A percentile compares a stretch with the other conserved stretches of the same genome.
These are phyloP conservation scores for Irena cyanogastra DNA, from an alignment of 2,113 vertebrate species.

Conservation along the genomic window DNA sequence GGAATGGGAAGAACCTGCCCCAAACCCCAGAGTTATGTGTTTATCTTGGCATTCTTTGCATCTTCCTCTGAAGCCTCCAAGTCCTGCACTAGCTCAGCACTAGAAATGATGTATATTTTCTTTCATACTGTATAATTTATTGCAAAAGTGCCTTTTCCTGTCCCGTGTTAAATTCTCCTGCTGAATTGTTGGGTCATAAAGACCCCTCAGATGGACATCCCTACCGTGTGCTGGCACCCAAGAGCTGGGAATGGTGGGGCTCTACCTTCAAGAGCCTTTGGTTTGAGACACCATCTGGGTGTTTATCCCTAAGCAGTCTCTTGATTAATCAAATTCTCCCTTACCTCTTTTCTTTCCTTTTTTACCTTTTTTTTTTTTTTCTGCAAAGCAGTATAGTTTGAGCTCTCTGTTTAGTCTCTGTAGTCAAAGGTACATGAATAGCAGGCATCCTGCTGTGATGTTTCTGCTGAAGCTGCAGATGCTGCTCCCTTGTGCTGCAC, in stretches of 20 bases:
- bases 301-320: background rate
- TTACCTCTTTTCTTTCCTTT: background rate
- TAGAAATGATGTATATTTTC: background rate
- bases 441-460: background rate
- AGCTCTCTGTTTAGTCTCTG: background rate
- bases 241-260: background rate
- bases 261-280: background rate
- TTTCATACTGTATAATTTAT: background rate
- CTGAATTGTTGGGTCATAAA: background rate
- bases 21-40: background rate
- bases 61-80: background rate
- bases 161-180: background rate
- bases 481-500: background rate
- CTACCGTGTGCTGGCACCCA: background rate
- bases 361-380: background rate
- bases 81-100: background rate
- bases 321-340: background rate
- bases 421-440: background rate
- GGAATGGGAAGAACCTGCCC: background rate
- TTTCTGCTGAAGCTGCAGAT: background rate
- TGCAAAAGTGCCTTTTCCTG: background rate
- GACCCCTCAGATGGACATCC: background rate
- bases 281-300: background rate
- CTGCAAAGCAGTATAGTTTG: background rate
- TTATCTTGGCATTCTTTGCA: background rate